Percentiles rank a stretch among this genome's conserved stretches.
Conservation (phyloP, 2,797 vertebrate species). For the Anguilla obscura region DNA sequence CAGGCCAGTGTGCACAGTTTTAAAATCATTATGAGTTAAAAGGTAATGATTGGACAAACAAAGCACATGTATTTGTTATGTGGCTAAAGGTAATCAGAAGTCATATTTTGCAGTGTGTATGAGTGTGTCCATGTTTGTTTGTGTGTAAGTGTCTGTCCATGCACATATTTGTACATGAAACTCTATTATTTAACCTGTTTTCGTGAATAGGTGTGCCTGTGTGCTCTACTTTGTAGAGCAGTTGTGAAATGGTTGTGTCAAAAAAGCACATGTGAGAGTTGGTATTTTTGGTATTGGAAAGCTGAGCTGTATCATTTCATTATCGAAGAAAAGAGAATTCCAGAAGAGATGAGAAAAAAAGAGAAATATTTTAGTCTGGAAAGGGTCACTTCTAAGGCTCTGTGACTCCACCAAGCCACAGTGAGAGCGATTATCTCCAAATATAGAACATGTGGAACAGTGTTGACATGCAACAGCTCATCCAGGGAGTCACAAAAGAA, state of each 20-base stretch:
- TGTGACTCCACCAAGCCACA: too few species aligned
- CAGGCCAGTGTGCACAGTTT: constrained; percentile 59
- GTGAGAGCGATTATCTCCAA: too few species aligned
- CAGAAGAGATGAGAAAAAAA: too few species aligned
- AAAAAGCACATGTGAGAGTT: neutral
- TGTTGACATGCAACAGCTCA: too few species aligned
- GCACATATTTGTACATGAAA: neutral
- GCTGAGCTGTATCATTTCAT: too few species aligned
- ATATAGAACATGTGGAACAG: too few species aligned
- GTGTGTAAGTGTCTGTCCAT: neutral
- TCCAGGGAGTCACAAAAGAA: too few species aligned
- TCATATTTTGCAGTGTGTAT: neutral
- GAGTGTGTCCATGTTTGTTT: neutral
- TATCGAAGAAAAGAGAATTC: neutral
- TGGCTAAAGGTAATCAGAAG: neutral
- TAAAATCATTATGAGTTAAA: constrained; percentile 69
- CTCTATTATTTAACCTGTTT: neutral
- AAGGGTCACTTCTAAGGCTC: too few species aligned
- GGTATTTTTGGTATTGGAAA: too few species aligned
- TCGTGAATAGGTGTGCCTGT: neutral
- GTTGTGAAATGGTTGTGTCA: neutral
- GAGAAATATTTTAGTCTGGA: too few species aligned
- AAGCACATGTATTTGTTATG: constrained; percentile 58
- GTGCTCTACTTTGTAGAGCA: neutral
- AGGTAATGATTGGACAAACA: constrained; percentile 70